These are phyloP conservation scores for Diadophis punctatus DNA, from an alignment of 2,113 vertebrate genomes.

Conservation along the genomic window DNA sequence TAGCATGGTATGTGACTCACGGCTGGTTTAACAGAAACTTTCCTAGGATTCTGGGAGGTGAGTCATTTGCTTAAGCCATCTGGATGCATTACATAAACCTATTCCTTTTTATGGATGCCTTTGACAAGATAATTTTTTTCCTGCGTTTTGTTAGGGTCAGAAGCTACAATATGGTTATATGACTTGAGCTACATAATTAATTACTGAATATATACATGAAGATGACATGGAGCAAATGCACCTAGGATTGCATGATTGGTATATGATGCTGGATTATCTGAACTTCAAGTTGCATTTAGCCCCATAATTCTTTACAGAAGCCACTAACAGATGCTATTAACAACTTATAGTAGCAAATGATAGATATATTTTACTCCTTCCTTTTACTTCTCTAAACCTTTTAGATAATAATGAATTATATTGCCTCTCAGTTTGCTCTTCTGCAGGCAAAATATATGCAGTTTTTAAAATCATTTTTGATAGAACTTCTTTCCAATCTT, in stretches of 20 bases:
- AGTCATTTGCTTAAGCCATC: conserved; percentile 6
- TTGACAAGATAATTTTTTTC: not conserved
- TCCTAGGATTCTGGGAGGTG: not conserved
- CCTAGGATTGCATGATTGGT: not conserved
- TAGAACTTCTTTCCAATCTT: not conserved
- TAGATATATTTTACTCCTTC: not conserved
- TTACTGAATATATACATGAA: not conserved
- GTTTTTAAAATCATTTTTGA: not conserved
- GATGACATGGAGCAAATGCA: not conserved
- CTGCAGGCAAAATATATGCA: not conserved
- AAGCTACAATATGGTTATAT: not conserved
- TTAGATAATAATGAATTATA: not conserved
- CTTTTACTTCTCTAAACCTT: not conserved
- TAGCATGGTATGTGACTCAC: not conserved
- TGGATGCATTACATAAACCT: conserved; percentile 7
- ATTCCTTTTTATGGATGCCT: not conserved
- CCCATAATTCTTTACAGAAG: not conserved
- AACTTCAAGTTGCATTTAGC: not conserved
- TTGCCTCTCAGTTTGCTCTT: not conserved
- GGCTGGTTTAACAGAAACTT: not conserved
- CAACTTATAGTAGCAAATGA: not conserved
- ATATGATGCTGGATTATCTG: not conserved
- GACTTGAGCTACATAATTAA: not conserved
- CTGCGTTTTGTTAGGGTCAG: not conserved
- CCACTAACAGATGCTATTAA: not conserved